These are phyloP conservation scores for Drosophila imparisetae DNA, from an alignment of 2,888 invertebrate genomes.

Conservation along the genomic window DNA sequence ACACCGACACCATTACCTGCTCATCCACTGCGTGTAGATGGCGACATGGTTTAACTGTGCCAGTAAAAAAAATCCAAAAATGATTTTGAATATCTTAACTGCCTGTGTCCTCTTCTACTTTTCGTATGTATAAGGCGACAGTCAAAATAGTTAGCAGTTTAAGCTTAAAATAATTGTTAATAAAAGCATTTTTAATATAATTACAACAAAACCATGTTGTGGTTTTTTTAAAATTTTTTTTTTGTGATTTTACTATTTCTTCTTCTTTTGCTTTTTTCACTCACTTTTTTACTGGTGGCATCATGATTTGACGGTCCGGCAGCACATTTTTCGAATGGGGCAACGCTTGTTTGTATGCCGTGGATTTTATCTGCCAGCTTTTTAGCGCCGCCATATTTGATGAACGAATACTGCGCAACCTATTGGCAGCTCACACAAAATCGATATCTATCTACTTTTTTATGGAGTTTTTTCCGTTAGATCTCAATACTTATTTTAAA, in stretches of 20 bases:
- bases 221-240: not conserved
- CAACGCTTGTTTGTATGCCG: not conserved
- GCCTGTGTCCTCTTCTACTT: not conserved
- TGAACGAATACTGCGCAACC: not conserved
- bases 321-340: conserved; percentile 9
- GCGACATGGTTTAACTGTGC: not conserved
- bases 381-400: conserved; percentile 12
- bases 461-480: not conserved
- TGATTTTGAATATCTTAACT: not conserved
- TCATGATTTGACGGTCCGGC: conserved; percentile 8
- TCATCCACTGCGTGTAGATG: not conserved
- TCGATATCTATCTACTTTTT: too few relatives aligned
- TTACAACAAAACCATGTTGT: conserved; percentile 22
- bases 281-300: not conserved
- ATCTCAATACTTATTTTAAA: not conserved
- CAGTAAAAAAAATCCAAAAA: not conserved
- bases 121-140: not conserved
- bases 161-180: not conserved
- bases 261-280: conserved; percentile 20
- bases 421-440: not conserved
- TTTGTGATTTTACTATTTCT: conserved; percentile 27
- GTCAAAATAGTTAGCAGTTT: not conserved
- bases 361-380: conserved; percentile 5
- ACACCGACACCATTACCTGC: not conserved
- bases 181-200: conserved; percentile 10